Percentiles rank a stretch among this genome's conserved stretches.
Conservation (phyloP, 2,888 invertebrate genomes). For the Pseudoips prasinana region DNA sequence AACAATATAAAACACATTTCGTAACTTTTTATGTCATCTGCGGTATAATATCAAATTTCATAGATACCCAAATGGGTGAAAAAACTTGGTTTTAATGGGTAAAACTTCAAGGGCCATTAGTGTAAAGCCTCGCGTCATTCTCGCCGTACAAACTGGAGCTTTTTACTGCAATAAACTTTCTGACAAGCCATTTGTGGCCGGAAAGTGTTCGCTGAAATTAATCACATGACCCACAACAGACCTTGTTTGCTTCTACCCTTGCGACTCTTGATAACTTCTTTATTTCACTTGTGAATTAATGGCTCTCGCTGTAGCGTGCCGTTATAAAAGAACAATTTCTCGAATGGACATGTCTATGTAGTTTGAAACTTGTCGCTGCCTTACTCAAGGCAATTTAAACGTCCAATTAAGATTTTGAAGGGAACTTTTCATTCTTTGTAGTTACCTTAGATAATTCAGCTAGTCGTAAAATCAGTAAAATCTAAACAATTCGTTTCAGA, state of each 20-base stretch:
- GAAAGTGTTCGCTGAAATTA: conserved; percentile 70
- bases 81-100: conserved; percentile 60
- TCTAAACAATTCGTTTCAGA: conserved; percentile 61
- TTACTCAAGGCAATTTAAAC: conserved; percentile 41
- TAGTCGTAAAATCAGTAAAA: conserved; percentile 62
- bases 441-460: conserved; percentile 54
- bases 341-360: conserved; percentile 27
- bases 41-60: conserved; percentile 30
- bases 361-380: conserved; percentile 36
- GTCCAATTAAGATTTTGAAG: conserved; percentile 57
- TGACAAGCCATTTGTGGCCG: conserved; percentile 74
- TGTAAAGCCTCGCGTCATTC: conserved; percentile 69
- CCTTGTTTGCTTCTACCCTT: conserved; percentile 49
- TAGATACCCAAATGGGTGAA: conserved; percentile 42
- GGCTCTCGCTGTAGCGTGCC: conserved; percentile 25
- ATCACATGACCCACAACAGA: conserved; percentile 64
- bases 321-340: conserved; percentile 26
- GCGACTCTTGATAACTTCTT: conserved; percentile 58
- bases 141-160: conserved; percentile 62
- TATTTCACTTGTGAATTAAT: conserved; percentile 49
- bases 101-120: conserved; percentile 68
- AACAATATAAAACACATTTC: neutral
- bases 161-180: conserved; percentile 78
- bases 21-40: conserved; percentile 1
- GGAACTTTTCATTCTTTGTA: conserved; percentile 61